Evolutionary conservation across 2,888 invertebrate genomes (phyloP), one percentile per base, ranked within the genome.

Genomic region (Stegana nigrithorax): DNA sequence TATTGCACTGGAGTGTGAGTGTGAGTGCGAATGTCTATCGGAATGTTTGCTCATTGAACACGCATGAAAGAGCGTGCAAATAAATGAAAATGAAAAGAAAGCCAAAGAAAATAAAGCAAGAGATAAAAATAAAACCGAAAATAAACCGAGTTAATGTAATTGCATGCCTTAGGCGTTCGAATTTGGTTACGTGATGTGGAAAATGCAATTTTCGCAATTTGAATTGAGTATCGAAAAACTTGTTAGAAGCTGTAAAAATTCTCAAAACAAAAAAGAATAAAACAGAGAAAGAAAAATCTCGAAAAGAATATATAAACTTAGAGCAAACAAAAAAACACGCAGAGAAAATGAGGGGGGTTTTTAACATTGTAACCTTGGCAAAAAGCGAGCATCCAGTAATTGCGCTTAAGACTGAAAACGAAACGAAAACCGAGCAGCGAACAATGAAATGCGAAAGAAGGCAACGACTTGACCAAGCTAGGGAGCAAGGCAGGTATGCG

Each of bases 161-260:
- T 55, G 55, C 29, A 25, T 25, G 55, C 63, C 63, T 12, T n/a
- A 59, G 59, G 63, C 63, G 27, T 17, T 23, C 21, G 19, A 45
- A 42, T 55, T 59, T 32, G 42, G 47, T 63, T 63, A 45, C 59
- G 36, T 59, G 59, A 59, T 55, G 45, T 45, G 45, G 59, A 59
- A 63, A 63, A 59, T 63, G 45, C 21, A 63, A 63, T 59, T 59
- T 59, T 59, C 19, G 44, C 50, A 53, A 58, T 51, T 58, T 58
- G 21, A 57, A 19, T 39, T 25, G 55, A 36, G 23, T 36, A 36
- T 19, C 36, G 55, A 55, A 32, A 23, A 45, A 36, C 21, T 55
- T 27, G 27, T 55, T 55, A 32, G 8, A 14, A 32, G 19, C 21
- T 10, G 6, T 21, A 23, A 36, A 12, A 8, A 36, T 1, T 2